These are phyloP conservation scores for Platalea minor DNA, from an alignment of 2,797 vertebrate species.

Conservation along the genomic window DNA sequence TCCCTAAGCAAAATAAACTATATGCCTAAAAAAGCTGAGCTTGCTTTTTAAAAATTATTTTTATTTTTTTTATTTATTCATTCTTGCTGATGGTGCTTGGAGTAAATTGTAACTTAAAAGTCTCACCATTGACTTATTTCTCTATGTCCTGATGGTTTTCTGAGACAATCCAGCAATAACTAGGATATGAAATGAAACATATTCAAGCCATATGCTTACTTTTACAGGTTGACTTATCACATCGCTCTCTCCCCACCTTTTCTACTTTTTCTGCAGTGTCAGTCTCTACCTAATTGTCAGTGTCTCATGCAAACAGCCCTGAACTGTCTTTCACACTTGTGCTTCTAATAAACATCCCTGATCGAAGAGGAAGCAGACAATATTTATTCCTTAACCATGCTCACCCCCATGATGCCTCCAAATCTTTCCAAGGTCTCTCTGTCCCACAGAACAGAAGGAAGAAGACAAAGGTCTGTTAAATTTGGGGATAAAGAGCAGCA, in stretches of 20 bases:
- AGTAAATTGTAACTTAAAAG: not conserved
- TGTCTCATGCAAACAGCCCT: not conserved
- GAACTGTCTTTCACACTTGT: not conserved
- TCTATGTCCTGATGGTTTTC: not conserved
- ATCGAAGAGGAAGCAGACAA: not conserved
- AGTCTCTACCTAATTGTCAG: not conserved
- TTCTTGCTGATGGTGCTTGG: not conserved
- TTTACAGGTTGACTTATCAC: not conserved
- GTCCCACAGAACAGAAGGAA: not conserved
- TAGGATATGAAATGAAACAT: not conserved
- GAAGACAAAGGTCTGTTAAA: not conserved
- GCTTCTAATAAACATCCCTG: not conserved
- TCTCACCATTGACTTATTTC: not conserved
- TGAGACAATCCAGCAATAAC: not conserved
- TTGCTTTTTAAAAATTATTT: not conserved
- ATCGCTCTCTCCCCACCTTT: not conserved
- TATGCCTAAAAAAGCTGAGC: not conserved
- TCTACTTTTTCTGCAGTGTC: not conserved
- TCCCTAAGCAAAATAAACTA: conserved; percentile 5
- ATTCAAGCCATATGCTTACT: not conserved
- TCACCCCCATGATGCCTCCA: not conserved
- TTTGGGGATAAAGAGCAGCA: not conserved
- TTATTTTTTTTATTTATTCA: not conserved
- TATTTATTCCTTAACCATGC: not conserved
- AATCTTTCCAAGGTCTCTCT: not conserved